Conservation (phyloP, 1,140 invertebrate genomes). For the Galendromus occidentalis region DNA sequence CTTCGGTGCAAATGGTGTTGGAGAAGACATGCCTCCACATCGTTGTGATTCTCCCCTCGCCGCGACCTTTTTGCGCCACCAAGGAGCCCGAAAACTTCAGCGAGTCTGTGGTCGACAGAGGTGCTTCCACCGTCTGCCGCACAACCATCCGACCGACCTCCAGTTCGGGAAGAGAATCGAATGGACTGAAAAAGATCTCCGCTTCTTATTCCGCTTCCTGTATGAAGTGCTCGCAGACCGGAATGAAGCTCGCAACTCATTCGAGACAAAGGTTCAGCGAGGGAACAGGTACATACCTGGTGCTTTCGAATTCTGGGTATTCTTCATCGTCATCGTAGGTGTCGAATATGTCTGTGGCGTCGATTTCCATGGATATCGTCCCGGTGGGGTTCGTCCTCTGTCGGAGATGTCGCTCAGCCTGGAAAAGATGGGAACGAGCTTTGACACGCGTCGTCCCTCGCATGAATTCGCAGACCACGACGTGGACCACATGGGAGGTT, state of each 20-base stretch:
- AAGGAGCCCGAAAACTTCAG: slow-evolving; percentile 42
- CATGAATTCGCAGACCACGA: no score
- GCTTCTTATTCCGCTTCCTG: no score
- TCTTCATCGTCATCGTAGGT: slow-evolving; percentile 36
- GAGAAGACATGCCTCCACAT: slow-evolving; percentile 51
- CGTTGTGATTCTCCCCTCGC: slow-evolving; percentile 47
- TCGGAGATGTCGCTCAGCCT: slow-evolving; percentile 57
- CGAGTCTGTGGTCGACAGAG: slow-evolving; percentile 61
- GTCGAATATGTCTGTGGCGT: slow-evolving; percentile 79
- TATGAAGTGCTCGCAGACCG: no score
- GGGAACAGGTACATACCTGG: neutral
- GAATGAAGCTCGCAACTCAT: no score
- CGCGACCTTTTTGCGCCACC: slow-evolving; percentile 63
- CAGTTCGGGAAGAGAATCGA: slow-evolving; percentile 40
- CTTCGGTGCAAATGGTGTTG: slow-evolving; percentile 59
- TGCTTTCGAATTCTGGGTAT: slow-evolving; percentile 31
- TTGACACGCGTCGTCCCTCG: slow-evolving; percentile 21
- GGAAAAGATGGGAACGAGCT: slow-evolving; percentile 33
- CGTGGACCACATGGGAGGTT: no score
- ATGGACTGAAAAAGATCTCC: neutral
- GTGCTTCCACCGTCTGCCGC: slow-evolving; percentile 75
- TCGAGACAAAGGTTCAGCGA: no score
- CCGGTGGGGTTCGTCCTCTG: slow-evolving; percentile 67
- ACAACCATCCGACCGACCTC: slow-evolving; percentile 80
- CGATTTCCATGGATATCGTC: slow-evolving; percentile 60